These are phyloP conservation scores for Mycteria americana DNA, from an alignment of 2,797 vertebrate species.

Conservation along the genomic window DNA sequence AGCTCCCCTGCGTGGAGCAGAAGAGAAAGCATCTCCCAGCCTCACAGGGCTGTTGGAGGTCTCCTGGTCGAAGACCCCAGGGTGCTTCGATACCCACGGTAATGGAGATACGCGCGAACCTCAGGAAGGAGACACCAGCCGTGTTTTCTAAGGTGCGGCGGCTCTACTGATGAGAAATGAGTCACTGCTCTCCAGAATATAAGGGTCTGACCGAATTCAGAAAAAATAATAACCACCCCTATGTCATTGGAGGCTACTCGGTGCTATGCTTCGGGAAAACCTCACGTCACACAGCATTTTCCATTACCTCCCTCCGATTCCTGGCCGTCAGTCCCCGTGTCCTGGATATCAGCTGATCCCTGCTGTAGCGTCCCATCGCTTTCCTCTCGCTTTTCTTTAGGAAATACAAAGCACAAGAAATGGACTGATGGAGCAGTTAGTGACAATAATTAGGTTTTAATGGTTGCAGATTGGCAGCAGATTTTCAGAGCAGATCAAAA, in stretches of 20 bases:
- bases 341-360: constrained; percentile 46
- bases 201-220: not conserved
- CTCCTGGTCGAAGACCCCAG: not conserved
- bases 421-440: not conserved
- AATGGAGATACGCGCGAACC: rapidly evolving
- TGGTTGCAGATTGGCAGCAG: not conserved
- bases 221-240: not conserved
- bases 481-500: not conserved
- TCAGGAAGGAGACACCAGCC: not conserved
- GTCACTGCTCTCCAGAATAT: not conserved
- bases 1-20: not conserved
- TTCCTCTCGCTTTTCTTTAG: constrained; percentile 64
- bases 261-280: not conserved
- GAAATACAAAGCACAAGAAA: constrained; percentile 25
- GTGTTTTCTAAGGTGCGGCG: not conserved
- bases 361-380: constrained; percentile 15
- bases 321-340: constrained; percentile 15
- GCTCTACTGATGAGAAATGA: not conserved
- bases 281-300: not conserved
- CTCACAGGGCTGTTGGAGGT: not conserved
- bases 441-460: not conserved
- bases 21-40: not conserved
- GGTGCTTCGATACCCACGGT: rapidly evolving
- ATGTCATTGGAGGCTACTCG: not conserved
- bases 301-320: constrained; percentile 67